Evolutionary conservation across 2,797 vertebrate genomes (phyloP).

Genomic region (Microtus californicus): DNA sequence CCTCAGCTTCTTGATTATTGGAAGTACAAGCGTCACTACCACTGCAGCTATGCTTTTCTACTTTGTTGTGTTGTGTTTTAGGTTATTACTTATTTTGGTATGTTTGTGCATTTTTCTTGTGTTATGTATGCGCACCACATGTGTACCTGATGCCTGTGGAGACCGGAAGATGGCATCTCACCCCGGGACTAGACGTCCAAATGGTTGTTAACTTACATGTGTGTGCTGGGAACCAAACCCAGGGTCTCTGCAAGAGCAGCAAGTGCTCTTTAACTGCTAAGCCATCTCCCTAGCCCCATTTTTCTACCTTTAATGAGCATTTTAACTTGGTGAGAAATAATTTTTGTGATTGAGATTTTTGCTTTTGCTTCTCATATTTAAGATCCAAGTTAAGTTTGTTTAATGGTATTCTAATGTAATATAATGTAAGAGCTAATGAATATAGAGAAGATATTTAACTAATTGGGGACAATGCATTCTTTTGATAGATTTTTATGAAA

Average conservation of each 20-base stretch:
- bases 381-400: conserved; percentile 62
- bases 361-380: conserved; percentile 55
- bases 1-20: not conserved
- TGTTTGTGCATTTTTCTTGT: not conserved
- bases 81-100: not conserved
- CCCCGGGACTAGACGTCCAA: not conserved
- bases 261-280: not conserved
- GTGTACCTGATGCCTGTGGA: not conserved
- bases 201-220: not conserved
- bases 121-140: not conserved
- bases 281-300: not conserved
- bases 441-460: conserved; percentile 70
- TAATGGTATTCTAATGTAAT: conserved; percentile 40
- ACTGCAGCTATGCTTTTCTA: not conserved
- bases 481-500: conserved; percentile 96
- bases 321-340: conserved; percentile 38
- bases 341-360: conserved; percentile 52
- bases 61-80: not conserved
- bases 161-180: not conserved
- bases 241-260: not conserved
- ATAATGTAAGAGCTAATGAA: conserved; percentile 40
- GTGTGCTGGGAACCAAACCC: not conserved
- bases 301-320: conserved; percentile 36
- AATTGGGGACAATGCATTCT: conserved; percentile 78
- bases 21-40: not conserved